These are phyloP conservation scores for Phoxinus dragarum DNA, from an alignment of 2,797 vertebrate species.

Conservation along the genomic window DNA sequence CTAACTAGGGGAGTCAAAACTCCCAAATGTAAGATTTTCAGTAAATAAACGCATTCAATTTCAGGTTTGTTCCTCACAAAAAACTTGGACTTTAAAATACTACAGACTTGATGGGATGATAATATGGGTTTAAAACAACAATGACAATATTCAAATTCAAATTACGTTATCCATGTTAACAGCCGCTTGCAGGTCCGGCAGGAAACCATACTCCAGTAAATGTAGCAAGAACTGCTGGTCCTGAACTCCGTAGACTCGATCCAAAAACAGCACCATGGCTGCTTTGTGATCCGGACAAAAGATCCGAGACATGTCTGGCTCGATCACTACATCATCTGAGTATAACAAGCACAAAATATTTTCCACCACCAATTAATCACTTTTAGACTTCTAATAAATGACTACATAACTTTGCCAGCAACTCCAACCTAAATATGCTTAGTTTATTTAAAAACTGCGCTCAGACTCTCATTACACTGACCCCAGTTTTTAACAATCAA, in stretches of 20 bases:
- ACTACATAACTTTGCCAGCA: not conserved
- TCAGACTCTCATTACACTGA: not conserved
- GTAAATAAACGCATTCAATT: not conserved
- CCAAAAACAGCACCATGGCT: constrained; percentile 96
- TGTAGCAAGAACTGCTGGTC: constrained; percentile 88
- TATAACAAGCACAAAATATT: constrained; percentile 32
- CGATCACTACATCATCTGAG: constrained; percentile 86
- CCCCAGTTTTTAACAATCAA: not conserved
- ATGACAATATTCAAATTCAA: not conserved
- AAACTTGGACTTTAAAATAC: not conserved
- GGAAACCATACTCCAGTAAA: constrained; percentile 91
- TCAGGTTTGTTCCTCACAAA: not conserved
- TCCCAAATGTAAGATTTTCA: not conserved
- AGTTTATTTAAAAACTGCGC: constrained; percentile 30
- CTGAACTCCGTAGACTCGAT: constrained; percentile 93
- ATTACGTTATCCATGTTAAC: constrained; percentile 89
- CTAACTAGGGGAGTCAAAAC: not conserved
- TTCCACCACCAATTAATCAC: constrained; percentile 27
- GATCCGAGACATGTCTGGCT: constrained; percentile 90
- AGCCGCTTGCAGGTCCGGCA: constrained; percentile 92
- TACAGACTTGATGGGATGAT: not conserved
- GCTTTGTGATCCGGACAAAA: constrained; percentile 98
- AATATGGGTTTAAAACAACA: constrained; percentile 10
- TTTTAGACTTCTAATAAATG: constrained; percentile 18
- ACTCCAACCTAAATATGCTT: constrained; percentile 9